Evolutionary conservation across 2,797 vertebrate species (phyloP).

Genomic region (Platalea minor): DNA sequence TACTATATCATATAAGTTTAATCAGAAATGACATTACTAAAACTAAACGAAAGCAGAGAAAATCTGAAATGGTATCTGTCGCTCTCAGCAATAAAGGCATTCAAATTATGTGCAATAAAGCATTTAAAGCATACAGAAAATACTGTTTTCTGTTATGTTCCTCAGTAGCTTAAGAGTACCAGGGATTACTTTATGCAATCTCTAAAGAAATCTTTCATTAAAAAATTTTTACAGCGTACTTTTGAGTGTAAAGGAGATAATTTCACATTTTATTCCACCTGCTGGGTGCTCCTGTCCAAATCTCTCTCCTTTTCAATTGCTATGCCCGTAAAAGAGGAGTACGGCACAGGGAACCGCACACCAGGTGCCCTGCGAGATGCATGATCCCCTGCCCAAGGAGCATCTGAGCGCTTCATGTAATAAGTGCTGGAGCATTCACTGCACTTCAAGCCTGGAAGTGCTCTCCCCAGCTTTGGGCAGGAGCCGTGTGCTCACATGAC

Average conservation of each 20-base stretch:
- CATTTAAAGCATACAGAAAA: neutral
- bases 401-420: rapidly evolving
- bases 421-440: neutral
- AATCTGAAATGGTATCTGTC: neutral
- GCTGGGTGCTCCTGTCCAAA: neutral
- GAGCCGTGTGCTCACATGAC: rapidly evolving
- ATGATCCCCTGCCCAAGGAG: rapidly evolving
- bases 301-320: neutral
- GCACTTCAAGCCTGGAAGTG: neutral
- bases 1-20: neutral
- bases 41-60: neutral
- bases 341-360: neutral
- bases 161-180: neutral
- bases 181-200: neutral
- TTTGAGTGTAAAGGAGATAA: neutral
- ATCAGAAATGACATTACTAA: slow-evolving; percentile 11
- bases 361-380: rapidly evolving
- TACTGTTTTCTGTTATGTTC: neutral
- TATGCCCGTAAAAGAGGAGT: neutral
- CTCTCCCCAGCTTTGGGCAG: neutral
- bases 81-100: neutral
- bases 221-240: neutral
- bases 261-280: neutral
- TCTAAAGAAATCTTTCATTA: neutral
- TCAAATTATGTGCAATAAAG: neutral